Percentiles rank a stretch among this genome's conserved stretches.
These are phyloP conservation scores for Henricia sp. DNA, from an alignment of 53 echinoderm and acorn worm genomes.

Conservation along the genomic window DNA sequence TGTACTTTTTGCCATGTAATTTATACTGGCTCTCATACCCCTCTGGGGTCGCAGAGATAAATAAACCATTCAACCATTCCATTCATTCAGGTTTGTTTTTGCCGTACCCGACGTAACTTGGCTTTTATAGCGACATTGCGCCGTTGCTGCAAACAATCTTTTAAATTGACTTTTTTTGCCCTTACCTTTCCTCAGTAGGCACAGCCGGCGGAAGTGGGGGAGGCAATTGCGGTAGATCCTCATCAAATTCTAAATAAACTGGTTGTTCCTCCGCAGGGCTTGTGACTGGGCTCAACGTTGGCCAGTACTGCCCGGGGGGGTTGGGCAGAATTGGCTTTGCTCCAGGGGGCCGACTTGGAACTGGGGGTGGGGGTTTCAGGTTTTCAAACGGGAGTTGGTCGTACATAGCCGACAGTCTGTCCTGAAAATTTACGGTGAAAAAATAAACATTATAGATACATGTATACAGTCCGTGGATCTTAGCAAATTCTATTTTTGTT, in stretches of 20 bases:
- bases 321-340: constrained; percentile 34
- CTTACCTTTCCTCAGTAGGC: not conserved
- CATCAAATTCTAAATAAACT: constrained; percentile 24
- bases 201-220: constrained; percentile 20
- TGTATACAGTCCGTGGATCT: no score
- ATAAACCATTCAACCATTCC: no score
- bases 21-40: no score
- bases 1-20: no score
- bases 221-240: constrained; percentile 19
- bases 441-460: no score
- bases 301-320: constrained; percentile 25
- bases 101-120: no score
- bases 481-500: no score
- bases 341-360: constrained; percentile 39
- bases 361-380: constrained; percentile 48
- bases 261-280: constrained; percentile 14
- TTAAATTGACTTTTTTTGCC: not conserved
- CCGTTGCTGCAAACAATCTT: not conserved
- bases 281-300: not conserved
- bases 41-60: no score
- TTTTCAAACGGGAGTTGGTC: constrained; percentile 24
- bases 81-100: no score
- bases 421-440: not conserved
- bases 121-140: not conserved
- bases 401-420: constrained; percentile 7